Conservation (phyloP, 2,113 vertebrate species). For the Potamarius usumacintae region DNA sequence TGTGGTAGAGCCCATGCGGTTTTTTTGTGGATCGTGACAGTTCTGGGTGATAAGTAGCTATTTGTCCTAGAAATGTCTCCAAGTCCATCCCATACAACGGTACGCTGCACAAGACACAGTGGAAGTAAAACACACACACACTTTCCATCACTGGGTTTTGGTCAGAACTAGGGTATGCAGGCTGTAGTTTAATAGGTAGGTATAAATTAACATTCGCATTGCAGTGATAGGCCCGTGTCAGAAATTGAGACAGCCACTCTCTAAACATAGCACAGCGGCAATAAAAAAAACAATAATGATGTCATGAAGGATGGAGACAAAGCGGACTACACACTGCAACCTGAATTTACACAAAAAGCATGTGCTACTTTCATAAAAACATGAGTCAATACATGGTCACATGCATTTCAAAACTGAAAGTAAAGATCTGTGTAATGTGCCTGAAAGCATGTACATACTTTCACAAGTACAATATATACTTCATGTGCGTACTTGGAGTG, state of each 20-base stretch:
- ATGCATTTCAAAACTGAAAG: background rate
- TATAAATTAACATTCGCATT: background rate
- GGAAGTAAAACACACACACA: background rate
- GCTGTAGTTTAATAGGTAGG: background rate
- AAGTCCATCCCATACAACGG: constrained; percentile 10
- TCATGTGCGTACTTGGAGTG: background rate
- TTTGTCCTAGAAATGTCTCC: background rate
- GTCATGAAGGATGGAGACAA: background rate
- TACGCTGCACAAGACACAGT: constrained; percentile 4
- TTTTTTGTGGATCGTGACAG: constrained; percentile 16
- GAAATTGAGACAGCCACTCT: background rate
- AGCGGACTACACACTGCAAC: background rate
- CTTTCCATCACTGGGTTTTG: constrained; percentile 12
- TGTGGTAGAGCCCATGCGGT: constrained; percentile 25
- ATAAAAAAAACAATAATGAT: constrained; percentile 55
- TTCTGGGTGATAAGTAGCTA: constrained; percentile 19
- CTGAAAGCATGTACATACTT: background rate
- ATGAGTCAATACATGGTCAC: background rate
- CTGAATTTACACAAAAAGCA: background rate
- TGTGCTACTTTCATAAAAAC: background rate
- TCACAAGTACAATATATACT: background rate
- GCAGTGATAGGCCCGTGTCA: background rate
- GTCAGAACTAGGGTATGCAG: background rate
- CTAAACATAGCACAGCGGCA: constrained; percentile 56
- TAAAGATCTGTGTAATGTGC: background rate